Base-by-base conservation (phyloP, 2,888 invertebrate genomes). In the Trichacis sp. region DNA sequence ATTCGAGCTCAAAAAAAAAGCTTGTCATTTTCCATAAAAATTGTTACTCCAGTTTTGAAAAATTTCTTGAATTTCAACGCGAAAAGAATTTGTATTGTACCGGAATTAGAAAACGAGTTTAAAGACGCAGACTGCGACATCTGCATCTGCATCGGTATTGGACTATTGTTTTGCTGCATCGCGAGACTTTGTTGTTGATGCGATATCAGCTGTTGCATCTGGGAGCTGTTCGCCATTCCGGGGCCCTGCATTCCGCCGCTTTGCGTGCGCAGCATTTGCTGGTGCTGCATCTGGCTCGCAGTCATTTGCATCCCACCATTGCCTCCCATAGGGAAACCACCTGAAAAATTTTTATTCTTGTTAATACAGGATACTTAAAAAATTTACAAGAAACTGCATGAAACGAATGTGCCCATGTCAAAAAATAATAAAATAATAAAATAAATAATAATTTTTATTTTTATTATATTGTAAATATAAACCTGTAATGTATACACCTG, bases 61-160 rank as follows among this genome's bases (percentile, higher is more conserved):
- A 36, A 1, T n/a, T n/a, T n/a, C n/a, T n/a, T n/a, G n/a, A n/a
- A n/a, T n/a, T n/a, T n/a, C n/a, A n/a, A n/a, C n/a, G n/a, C n/a
- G n/a, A 33, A 49, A 54, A 56, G 52, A 69, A 76, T 66, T 73
- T 15, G 2, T 33, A 86, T 85, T 77, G 86, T 83, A 53, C 82
- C 81, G 43, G 77, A 77, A 56, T 71, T 80, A 45, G 76, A 73
- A 50, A 81, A 80, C 4, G 82, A 78, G 68, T 76, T 82, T 42
- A 85, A 81, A 20, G 85, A 83, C 54, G 84, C 76, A 18, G 85
- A 77, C 73, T 85, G 84, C 47, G 84, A 82, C 85, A 85, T 85
- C 69, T 85, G 85, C 77, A 85, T 82, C 67, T 83, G 85, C 85
- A 88, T 85, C 14, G 87, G 86, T 87, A 88, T 88, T 86, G 88